Evolutionary conservation across 2,888 invertebrate species (phyloP).

Genomic region (Xylota sylvarum): DNA sequence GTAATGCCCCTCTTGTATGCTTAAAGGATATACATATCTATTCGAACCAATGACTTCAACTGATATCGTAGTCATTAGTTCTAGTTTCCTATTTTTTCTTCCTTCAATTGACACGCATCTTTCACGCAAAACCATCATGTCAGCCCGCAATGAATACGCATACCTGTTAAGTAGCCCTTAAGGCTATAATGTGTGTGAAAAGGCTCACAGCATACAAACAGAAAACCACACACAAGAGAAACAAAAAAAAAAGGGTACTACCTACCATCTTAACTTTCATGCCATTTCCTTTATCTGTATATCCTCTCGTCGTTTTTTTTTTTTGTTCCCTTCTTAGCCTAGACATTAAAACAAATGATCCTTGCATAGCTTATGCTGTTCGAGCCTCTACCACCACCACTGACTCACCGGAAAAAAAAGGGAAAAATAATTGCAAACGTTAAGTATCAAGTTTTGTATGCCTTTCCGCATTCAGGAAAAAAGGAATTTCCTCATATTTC

Average conservation of each 20-base stretch:
- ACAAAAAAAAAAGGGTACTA: background rate
- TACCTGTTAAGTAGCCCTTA: slow-evolving; percentile 47
- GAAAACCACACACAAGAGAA: background rate
- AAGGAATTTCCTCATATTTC: slow-evolving; percentile 48
- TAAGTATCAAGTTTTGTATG: slow-evolving; percentile 73
- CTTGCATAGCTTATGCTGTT: slow-evolving; percentile 35
- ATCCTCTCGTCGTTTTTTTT: background rate
- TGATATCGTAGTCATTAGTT: too few species aligned
- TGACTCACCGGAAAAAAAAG: slow-evolving; percentile 11
- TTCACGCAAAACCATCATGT: slow-evolving; percentile 39
- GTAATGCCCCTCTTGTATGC: background rate
- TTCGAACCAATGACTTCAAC: background rate
- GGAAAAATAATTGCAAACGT: slow-evolving; percentile 72
- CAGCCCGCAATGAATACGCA: slow-evolving; percentile 42
- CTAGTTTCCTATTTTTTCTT: background rate
- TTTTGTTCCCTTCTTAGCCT: slow-evolving; percentile 14
- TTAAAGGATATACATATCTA: background rate
- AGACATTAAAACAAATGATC: slow-evolving; percentile 69
- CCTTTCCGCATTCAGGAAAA: slow-evolving; percentile 66
- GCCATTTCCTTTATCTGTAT: slow-evolving; percentile 42
- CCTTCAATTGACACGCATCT: slow-evolving; percentile 1
- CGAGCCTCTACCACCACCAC: background rate
- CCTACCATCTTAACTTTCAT: slow-evolving; percentile 26
- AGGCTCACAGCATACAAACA: background rate
- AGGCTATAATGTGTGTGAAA: slow-evolving; percentile 44